These are phyloP conservation scores for Sarcophaga caerulescens DNA, from an alignment of 2,888 invertebrate species.

Conservation along the genomic window DNA sequence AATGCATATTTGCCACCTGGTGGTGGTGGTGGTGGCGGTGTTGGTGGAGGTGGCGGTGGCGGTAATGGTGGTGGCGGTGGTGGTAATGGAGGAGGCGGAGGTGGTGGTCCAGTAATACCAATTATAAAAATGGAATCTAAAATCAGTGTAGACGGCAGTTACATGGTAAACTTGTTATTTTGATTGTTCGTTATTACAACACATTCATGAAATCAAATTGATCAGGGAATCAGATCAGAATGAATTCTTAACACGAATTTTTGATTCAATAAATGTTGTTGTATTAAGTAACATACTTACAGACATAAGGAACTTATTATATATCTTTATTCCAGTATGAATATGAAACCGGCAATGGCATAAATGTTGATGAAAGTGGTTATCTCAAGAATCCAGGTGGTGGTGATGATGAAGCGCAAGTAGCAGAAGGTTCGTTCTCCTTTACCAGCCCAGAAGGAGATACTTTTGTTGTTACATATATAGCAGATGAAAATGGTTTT, in stretches of 20 bases:
- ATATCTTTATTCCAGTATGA: slow-evolving; percentile 82
- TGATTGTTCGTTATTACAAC: too few species aligned
- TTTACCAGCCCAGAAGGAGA: slow-evolving; percentile 89
- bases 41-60: slow-evolving; percentile 60
- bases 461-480: slow-evolving; percentile 85
- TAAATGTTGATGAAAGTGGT: slow-evolving; percentile 86
- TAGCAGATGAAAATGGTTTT: slow-evolving; percentile 88
- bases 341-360: slow-evolving; percentile 90
- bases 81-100: slow-evolving; percentile 68
- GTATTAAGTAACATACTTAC: too few species aligned
- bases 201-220: too few species aligned
- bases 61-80: slow-evolving; percentile 66
- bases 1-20: slow-evolving; percentile 73
- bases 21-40: slow-evolving; percentile 58
- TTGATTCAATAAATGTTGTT: too few species aligned
- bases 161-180: slow-evolving; percentile 72
- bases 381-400: slow-evolving; percentile 87
- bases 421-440: slow-evolving; percentile 86
- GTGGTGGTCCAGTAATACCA: slow-evolving; percentile 75
- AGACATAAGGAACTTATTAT: too few species aligned
- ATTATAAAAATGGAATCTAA: slow-evolving; percentile 78
- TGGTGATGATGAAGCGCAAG: slow-evolving; percentile 85
- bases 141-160: slow-evolving; percentile 79
- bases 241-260: neutral
- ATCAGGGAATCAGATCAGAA: neutral